Percentiles rank a stretch among this genome's conserved stretches.
These are phyloP conservation scores for Empis livida DNA, from an alignment of 2,888 invertebrate species.

Conservation along the genomic window DNA sequence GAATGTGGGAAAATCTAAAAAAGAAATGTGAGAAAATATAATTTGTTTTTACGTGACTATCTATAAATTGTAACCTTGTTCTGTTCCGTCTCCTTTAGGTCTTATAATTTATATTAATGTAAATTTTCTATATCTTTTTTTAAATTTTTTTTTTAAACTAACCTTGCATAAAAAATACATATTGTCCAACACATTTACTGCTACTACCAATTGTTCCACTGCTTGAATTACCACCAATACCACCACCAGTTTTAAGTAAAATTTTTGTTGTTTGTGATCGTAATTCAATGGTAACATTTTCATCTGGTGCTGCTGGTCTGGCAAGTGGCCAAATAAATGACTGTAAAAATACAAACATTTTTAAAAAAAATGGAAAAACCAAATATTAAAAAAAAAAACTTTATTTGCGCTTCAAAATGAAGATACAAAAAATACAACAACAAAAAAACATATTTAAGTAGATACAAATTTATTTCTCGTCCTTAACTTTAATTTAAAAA, in stretches of 20 bases:
- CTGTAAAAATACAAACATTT: slow-evolving; percentile 32
- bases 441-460: slow-evolving; percentile 3
- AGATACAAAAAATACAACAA: slow-evolving; percentile 1
- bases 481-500: slow-evolving; percentile 1
- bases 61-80: too few relatives aligned
- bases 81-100: too few relatives aligned
- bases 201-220: slow-evolving; percentile 25
- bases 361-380: background rate
- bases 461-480: background rate
- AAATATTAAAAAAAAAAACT: background rate
- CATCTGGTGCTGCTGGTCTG: slow-evolving; percentile 47
- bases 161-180: slow-evolving; percentile 30
- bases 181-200: slow-evolving; percentile 28
- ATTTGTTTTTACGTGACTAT: too few relatives aligned
- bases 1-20: too few relatives aligned
- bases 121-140: too few relatives aligned
- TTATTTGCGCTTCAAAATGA: slow-evolving; percentile 4
- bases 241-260: slow-evolving; percentile 20
- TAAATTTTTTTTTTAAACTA: slow-evolving; percentile 5
- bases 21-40: too few relatives aligned
- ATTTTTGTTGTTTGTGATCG: slow-evolving; percentile 28
- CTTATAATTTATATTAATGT: too few relatives aligned
- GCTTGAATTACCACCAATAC: slow-evolving; percentile 16
- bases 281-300: slow-evolving; percentile 44
- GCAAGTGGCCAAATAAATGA: slow-evolving; percentile 58